These are phyloP conservation scores for Puffinus mauretanicus DNA, from an alignment of 2,113 vertebrate species.

Conservation along the genomic window DNA sequence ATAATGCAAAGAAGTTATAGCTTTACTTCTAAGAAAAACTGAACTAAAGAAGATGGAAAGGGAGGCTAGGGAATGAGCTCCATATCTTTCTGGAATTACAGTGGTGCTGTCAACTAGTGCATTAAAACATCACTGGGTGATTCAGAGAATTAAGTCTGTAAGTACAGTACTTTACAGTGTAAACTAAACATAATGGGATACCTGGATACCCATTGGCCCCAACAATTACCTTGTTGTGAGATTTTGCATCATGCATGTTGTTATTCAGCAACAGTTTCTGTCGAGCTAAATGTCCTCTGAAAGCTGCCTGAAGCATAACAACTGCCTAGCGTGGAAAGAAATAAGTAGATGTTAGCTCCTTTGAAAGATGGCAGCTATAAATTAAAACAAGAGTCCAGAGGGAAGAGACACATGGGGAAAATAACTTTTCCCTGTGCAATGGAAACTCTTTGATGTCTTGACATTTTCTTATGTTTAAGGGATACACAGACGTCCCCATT, in stretches of 20 bases:
- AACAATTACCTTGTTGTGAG: constrained; percentile 48
- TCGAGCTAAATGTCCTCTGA: constrained; percentile 80
- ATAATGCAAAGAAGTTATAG: background rate
- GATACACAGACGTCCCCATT: background rate
- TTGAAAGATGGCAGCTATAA: background rate
- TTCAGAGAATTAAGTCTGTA: background rate
- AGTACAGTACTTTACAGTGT: background rate
- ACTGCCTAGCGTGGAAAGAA: constrained; percentile 68
- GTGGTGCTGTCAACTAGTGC: background rate
- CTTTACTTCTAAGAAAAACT: background rate
- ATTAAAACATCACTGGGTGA: background rate
- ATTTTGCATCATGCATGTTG: background rate
- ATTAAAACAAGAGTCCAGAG: background rate
- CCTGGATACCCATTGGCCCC: background rate
- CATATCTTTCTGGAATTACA: background rate
- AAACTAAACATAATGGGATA: background rate
- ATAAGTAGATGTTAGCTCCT: background rate
- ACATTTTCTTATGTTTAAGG: background rate
- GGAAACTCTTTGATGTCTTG: background rate
- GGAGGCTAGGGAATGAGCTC: background rate
- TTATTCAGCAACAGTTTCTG: constrained; percentile 60
- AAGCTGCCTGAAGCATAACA: constrained; percentile 77
- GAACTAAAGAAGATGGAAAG: background rate
- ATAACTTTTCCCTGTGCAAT: background rate
- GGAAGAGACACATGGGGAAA: background rate